Base-by-base conservation (phyloP, 2,888 invertebrate species). In the Nephrocerus scutellatus region DNA sequence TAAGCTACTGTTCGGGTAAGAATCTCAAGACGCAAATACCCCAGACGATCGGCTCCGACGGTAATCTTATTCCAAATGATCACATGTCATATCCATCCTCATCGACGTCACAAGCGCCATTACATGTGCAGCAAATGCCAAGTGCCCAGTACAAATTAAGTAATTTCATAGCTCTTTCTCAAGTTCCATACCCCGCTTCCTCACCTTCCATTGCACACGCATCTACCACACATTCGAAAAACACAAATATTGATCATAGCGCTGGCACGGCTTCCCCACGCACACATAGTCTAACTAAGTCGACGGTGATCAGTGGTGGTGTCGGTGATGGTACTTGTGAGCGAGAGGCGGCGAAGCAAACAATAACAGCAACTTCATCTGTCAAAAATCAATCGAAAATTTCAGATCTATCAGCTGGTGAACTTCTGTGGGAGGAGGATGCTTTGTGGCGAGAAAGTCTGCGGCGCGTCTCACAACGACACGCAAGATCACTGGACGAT, bases 351-450 rank as follows among this genome's bases (percentile, higher is more conserved):
- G 23, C 31, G n/a, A 22, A 28, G 3, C 15, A 39, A 19, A 20
- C 43, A 36, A 39, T 23, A 24, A 31, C 33, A 13, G 22, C 18
- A 13, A 28, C 39, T 24, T 16, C 35, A 7, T 30, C 28, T 9
- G n/a, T n/a, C n/a, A n/a, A n/a, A n/a, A 50, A 44, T 43, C 38
- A 40, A 35, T 44, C 48, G 23, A 47, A 49, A 47, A 31, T 49
- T 23, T 34, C 51, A 37, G 49, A 48, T 39, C 31, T 44, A 6
- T 39, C 31, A 37, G 33, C 43, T 14, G 82, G 80, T 32, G 82
- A 82, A 54, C 79, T 82, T 60, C 74, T 84, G 24, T 87, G 86
- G 86, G 87, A 86, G 57, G 85, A 88, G 66, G 87, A 88, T 66
- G 70, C 77, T 6, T 69, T 86, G 20, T 88, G 88, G 88, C 73